Evolutionary conservation across 2,797 vertebrate genomes (phyloP).

Genomic region (Rhynchonycteris naso): DNA sequence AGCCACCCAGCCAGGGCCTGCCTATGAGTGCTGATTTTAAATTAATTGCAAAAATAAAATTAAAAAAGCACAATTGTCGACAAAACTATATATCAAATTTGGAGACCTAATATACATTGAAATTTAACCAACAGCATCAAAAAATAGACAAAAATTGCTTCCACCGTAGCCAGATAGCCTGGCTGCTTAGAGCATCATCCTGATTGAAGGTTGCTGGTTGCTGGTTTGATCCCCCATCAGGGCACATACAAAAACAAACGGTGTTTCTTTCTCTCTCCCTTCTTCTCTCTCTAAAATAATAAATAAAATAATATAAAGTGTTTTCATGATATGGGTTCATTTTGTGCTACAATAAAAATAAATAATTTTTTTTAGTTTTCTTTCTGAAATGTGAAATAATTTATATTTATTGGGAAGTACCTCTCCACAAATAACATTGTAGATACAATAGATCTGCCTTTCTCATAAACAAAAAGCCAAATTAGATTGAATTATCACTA

Average conservation of each 20-base stretch:
- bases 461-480: not conserved
- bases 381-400: slow-evolving; percentile 38
- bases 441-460: not conserved
- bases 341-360: not conserved
- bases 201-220: too few relatives aligned
- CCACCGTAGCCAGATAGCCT: too few relatives aligned
- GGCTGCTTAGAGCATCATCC: too few relatives aligned
- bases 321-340: not conserved
- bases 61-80: not conserved
- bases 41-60: not conserved
- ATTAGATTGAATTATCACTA: not conserved
- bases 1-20: too few relatives aligned
- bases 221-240: too few relatives aligned
- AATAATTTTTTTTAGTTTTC: not conserved
- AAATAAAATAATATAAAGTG: too few relatives aligned
- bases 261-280: too few relatives aligned
- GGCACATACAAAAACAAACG: too few relatives aligned
- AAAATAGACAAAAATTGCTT: slow-evolving; percentile 8
- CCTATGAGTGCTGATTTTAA: not conserved
- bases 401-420: not conserved
- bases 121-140: not conserved
- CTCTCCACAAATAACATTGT: not conserved
- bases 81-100: not conserved
- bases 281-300: too few relatives aligned
- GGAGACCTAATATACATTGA: not conserved